These are phyloP conservation scores for Leptobrachium ailaonicum DNA, from an alignment of 2,113 vertebrate species.

Conservation along the genomic window DNA sequence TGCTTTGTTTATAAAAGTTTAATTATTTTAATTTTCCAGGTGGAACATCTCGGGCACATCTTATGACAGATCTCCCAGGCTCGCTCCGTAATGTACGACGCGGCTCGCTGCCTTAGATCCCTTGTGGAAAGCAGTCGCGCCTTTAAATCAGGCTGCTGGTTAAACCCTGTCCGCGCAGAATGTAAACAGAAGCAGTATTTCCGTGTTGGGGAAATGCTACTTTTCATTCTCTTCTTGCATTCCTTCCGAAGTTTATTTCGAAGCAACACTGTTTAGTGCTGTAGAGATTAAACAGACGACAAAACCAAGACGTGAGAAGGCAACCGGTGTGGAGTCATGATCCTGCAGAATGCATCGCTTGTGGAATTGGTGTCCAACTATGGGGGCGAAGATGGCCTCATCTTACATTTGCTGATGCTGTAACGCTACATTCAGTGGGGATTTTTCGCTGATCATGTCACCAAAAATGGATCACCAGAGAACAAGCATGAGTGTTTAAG, in stretches of 20 bases:
- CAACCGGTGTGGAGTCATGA: too few species aligned
- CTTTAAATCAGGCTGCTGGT: slow-evolving; percentile 13
- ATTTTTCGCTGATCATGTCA: too few species aligned
- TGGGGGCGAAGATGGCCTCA: too few species aligned
- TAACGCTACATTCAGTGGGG: too few species aligned
- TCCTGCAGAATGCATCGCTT: too few species aligned
- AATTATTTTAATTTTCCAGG: not conserved
- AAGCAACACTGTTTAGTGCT: slow-evolving; percentile 16
- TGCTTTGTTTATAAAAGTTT: not conserved
- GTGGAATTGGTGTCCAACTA: too few species aligned
- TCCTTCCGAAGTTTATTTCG: slow-evolving; percentile 42
- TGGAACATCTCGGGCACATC: not conserved
- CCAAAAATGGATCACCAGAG: too few species aligned
- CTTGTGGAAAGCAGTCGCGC: not conserved
- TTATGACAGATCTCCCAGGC: not conserved
- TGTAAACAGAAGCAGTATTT: slow-evolving; percentile 30
- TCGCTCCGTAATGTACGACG: not conserved
- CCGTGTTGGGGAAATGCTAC: slow-evolving; percentile 21
- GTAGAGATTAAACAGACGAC: slow-evolving; percentile 23
- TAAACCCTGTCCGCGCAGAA: not conserved
- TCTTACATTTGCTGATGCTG: too few species aligned
- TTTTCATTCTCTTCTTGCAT: slow-evolving; percentile 10
- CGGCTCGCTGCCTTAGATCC: not conserved
- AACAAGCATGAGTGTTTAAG: too few species aligned
- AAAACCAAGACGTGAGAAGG: not conserved